Evolutionary conservation across 2,797 vertebrate species (phyloP).

Genomic region (Falco rusticolus): DNA sequence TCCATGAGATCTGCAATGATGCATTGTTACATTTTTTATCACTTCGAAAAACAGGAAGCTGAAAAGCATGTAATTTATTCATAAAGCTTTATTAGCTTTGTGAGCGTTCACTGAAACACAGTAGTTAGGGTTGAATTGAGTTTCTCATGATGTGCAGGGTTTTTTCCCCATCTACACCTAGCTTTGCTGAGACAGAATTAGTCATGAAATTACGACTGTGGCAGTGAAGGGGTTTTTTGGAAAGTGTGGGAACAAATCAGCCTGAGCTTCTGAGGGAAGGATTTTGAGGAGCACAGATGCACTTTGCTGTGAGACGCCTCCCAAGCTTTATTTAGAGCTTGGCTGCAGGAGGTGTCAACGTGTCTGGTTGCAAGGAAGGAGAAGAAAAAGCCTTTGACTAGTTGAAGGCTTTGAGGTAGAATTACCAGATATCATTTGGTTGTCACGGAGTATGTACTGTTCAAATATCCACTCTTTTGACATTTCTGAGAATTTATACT

Average conservation of each 20-base stretch:
- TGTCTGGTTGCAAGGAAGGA: background rate
- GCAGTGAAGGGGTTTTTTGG: background rate
- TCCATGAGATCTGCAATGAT: background rate
- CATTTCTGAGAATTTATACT: background rate
- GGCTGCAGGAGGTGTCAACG: background rate
- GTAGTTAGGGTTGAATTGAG: background rate
- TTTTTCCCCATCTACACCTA: background rate
- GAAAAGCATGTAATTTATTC: slow-evolving; percentile 10
- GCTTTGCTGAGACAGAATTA: background rate
- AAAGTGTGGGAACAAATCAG: background rate
- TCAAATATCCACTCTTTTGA: background rate
- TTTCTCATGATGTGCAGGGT: background rate
- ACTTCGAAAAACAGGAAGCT: background rate
- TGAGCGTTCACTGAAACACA: background rate
- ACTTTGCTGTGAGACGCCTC: background rate
- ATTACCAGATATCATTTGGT: background rate
- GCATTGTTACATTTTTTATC: background rate
- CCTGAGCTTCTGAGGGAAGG: background rate
- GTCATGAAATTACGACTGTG: background rate
- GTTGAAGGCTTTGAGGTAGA: background rate
- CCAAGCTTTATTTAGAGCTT: background rate
- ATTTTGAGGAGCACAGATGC: background rate
- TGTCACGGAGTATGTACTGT: background rate
- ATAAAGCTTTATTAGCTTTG: background rate
- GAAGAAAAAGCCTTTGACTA: accelerated